Evolutionary conservation across 2,797 vertebrate genomes (phyloP).

Genomic region (Malacoctenus gilli): DNA sequence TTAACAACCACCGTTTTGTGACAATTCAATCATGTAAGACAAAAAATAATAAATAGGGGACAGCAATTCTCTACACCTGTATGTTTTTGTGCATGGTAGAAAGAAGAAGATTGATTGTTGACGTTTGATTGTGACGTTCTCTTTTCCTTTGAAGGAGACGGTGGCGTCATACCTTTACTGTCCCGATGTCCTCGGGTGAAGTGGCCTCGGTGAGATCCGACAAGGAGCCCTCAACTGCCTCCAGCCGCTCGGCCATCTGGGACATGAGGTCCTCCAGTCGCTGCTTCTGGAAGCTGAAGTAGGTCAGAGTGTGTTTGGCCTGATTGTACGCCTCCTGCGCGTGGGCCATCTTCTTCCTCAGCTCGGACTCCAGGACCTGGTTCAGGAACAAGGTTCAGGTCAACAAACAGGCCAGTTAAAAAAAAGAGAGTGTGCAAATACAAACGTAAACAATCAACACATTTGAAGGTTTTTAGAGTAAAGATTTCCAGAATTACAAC

Average conservation of each 20-base stretch:
- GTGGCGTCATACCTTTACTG: slow-evolving; percentile 83
- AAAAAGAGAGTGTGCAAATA: too few relatives aligned
- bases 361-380: slow-evolving; percentile 90
- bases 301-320: slow-evolving; percentile 87
- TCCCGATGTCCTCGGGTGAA: slow-evolving; percentile 84
- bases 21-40: too few relatives aligned
- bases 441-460: too few relatives aligned
- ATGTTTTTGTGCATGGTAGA: background rate
- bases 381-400: slow-evolving; percentile 20
- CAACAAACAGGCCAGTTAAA: too few relatives aligned
- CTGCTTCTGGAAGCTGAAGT: slow-evolving; percentile 88
- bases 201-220: slow-evolving; percentile 75
- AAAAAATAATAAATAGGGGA: background rate
- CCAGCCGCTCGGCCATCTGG: slow-evolving; percentile 84
- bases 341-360: slow-evolving; percentile 90
- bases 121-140: too few relatives aligned
- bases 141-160: background rate
- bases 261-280: slow-evolving; percentile 87
- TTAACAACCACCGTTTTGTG: too few relatives aligned
- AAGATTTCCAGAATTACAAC: too few relatives aligned
- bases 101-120: too few relatives aligned
- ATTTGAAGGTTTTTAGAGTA: too few relatives aligned
- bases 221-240: slow-evolving; percentile 83
- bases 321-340: slow-evolving; percentile 87
- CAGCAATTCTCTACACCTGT: background rate